Evolutionary conservation across 2,113 vertebrate species (phyloP).

Genomic region (Orientallactaga bullata): DNA sequence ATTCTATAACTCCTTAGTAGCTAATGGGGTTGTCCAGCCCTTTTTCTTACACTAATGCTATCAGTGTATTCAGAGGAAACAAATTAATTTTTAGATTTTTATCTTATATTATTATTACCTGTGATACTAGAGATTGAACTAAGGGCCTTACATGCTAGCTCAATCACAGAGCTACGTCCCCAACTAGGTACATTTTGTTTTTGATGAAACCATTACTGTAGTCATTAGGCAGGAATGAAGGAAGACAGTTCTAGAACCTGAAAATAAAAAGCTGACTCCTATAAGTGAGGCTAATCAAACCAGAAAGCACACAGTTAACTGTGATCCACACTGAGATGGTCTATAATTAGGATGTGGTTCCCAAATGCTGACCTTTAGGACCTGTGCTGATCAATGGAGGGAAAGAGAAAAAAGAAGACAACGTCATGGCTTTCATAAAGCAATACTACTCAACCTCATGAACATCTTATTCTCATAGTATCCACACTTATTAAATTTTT

Average conservation of each 20-base stretch:
- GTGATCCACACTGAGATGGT: neutral
- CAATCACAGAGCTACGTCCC: neutral
- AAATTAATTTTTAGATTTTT: neutral
- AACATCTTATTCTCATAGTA: slow-evolving; percentile 38
- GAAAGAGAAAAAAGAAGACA: neutral
- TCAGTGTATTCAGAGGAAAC: slow-evolving; percentile 30
- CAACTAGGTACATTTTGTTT: neutral
- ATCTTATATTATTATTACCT: neutral
- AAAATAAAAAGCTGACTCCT: slow-evolving; percentile 57
- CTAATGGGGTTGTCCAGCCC: neutral
- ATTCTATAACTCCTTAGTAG: slow-evolving; percentile 21
- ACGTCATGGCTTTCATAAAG: slow-evolving; percentile 9
- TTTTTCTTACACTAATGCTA: neutral
- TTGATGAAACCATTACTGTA: slow-evolving; percentile 13
- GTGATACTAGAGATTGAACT: neutral
- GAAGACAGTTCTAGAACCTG: slow-evolving; percentile 44
- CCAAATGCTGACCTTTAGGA: slow-evolving; percentile 55
- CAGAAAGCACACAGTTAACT: slow-evolving; percentile 57
- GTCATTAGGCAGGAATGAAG: slow-evolving; percentile 53
- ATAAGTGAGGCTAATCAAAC: slow-evolving; percentile 69
- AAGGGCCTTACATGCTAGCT: too few relatives aligned
- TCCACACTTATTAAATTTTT: neutral
- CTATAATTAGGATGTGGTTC: slow-evolving; percentile 63
- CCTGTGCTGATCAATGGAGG: neutral
- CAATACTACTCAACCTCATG: slow-evolving; percentile 18